These are phyloP conservation scores for Notodonta ziczac DNA, from an alignment of 2,888 invertebrate genomes.

Conservation along the genomic window DNA sequence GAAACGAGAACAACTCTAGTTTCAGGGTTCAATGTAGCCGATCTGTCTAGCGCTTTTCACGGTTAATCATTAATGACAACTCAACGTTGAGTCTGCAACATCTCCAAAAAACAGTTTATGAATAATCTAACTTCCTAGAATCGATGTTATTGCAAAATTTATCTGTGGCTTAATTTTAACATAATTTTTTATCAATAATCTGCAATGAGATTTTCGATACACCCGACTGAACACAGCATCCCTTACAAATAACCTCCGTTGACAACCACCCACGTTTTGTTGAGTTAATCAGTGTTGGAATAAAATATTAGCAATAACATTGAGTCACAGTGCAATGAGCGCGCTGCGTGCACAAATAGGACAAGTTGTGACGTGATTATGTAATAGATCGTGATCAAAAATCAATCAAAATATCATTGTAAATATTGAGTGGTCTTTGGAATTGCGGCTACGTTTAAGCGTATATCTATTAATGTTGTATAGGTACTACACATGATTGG, in stretches of 20 bases:
- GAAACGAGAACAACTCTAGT: neutral
- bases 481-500: neutral
- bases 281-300: constrained; percentile 20
- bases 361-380: constrained; percentile 24
- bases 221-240: constrained; percentile 21
- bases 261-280: constrained; percentile 32
- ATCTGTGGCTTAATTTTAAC: neutral
- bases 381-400: constrained; percentile 22
- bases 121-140: neutral
- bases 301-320: constrained; percentile 16
- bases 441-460: neutral
- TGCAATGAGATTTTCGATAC: constrained; percentile 9
- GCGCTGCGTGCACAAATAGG: constrained; percentile 40
- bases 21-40: neutral
- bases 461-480: neutral
- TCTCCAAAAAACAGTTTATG: constrained; percentile 6
- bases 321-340: constrained; percentile 25
- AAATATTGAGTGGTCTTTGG: neutral
- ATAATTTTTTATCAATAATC: neutral
- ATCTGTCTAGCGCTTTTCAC: constrained; percentile 1
- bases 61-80: neutral
- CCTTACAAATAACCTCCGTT: constrained; percentile 8
- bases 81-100: neutral
- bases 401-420: constrained; percentile 3
- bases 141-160: neutral